Conservation (phyloP, 2,797 vertebrate species). For the Alfaro cultratus region DNA sequence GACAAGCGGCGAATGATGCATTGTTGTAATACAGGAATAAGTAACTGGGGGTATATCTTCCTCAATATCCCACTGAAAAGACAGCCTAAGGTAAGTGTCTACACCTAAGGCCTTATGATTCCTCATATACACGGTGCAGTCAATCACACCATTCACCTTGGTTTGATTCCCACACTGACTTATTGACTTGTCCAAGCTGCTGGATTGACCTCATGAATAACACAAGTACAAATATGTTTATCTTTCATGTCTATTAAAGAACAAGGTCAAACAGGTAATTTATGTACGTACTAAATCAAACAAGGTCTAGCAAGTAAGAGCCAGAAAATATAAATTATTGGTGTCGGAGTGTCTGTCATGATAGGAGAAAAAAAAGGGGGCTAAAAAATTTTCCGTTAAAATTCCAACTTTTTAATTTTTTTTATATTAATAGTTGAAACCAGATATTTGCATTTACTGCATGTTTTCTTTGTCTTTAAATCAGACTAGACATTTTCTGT, state of each 20-base stretch:
- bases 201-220: constrained; percentile 74
- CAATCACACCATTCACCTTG: constrained; percentile 72
- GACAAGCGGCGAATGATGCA: constrained; percentile 72
- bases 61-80: constrained; percentile 39
- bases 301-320: constrained; percentile 43
- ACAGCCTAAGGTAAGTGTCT: constrained; percentile 65
- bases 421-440: neutral
- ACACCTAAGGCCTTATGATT: constrained; percentile 60
- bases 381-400: neutral
- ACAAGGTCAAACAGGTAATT: constrained; percentile 67
- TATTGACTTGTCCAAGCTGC: constrained; percentile 68
- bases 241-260: constrained; percentile 61
- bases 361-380: constrained; percentile 3
- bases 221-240: constrained; percentile 71
- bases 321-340: constrained; percentile 31
- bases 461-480: neutral
- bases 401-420: neutral
- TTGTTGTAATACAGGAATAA: constrained; percentile 63
- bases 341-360: constrained; percentile 22
- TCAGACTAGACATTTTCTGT: neutral
- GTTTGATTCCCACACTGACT: constrained; percentile 72
- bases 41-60: constrained; percentile 48
- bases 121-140: constrained; percentile 49
- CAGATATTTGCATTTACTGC: neutral
- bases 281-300: constrained; percentile 55